These are phyloP conservation scores for Apamea sordens DNA, from an alignment of 2,888 invertebrate species.

Conservation along the genomic window DNA sequence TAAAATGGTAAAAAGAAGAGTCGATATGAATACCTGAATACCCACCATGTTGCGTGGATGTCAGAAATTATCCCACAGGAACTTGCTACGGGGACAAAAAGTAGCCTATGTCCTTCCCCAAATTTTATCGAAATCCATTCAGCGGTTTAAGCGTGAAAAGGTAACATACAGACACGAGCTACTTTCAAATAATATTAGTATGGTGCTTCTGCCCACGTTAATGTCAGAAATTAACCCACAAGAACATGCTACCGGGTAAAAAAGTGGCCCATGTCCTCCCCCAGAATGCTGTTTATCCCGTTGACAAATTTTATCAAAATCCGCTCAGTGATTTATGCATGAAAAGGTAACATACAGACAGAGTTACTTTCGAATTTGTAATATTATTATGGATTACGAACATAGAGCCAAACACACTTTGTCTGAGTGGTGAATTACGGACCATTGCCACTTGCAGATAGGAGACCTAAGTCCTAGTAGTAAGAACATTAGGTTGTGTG, in stretches of 20 bases:
- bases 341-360: background rate
- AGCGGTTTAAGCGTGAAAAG: too few relatives aligned
- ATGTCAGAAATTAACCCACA: background rate
- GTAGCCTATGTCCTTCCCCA: too few relatives aligned
- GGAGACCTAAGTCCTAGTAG: background rate
- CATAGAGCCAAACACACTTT: too few relatives aligned
- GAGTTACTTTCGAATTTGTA: too few relatives aligned
- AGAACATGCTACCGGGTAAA: background rate
- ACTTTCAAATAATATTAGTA: too few relatives aligned
- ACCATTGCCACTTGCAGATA: background rate
- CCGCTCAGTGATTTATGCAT: background rate
- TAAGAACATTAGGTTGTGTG: background rate
- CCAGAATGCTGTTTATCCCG: too few relatives aligned
- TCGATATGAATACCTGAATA: background rate
- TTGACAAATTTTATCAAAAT: background rate
- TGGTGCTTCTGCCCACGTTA: too few relatives aligned
- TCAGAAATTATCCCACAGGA: too few relatives aligned
- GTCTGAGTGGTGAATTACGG: background rate
- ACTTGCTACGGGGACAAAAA: too few relatives aligned
- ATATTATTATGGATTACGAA: background rate
- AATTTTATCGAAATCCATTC: too few relatives aligned
- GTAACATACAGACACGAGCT: too few relatives aligned
- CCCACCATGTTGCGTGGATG: background rate
- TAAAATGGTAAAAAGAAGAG: conserved; percentile 4
- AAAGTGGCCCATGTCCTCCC: background rate